Percentiles rank a stretch among this genome's conserved stretches.
These are phyloP conservation scores for Alethe castanea DNA, from an alignment of 2,113 vertebrate species.

Conservation along the genomic window DNA sequence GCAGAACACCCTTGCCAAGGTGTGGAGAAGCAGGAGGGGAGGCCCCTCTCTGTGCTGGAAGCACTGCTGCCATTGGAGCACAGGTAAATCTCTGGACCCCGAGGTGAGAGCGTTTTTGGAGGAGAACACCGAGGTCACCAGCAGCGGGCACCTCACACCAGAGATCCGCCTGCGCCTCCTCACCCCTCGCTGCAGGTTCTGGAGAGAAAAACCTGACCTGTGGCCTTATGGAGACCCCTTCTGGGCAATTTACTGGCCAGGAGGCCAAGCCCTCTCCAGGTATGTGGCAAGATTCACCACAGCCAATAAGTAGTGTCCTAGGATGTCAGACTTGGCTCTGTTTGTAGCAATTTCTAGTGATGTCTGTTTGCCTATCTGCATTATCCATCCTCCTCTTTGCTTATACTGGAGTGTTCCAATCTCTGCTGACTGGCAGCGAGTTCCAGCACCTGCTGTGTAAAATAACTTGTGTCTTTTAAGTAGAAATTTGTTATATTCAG, in stretches of 20 bases:
- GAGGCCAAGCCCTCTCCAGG: conserved; percentile 91
- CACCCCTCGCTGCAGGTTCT: conserved; percentile 86
- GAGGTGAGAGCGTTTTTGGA: conserved; percentile 76
- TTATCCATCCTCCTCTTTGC: background rate
- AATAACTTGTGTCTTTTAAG: background rate
- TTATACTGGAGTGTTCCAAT: background rate
- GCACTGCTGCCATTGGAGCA: background rate
- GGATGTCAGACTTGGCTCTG: background rate
- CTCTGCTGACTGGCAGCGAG: background rate
- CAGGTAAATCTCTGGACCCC: conserved; percentile 9
- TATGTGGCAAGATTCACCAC: conserved; percentile 1
- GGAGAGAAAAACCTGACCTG: conserved; percentile 83
- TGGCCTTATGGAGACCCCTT: conserved; percentile 92
- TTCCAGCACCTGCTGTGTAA: background rate
- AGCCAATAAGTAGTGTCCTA: background rate
- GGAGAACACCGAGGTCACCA: conserved; percentile 84
- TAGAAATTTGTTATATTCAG: background rate
- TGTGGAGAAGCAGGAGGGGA: conserved; percentile 1
- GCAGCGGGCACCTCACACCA: conserved; percentile 81
- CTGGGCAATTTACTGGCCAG: conserved; percentile 97
- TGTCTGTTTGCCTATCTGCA: background rate
- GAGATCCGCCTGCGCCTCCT: conserved; percentile 87
- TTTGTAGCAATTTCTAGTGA: background rate
- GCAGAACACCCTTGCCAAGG: background rate
- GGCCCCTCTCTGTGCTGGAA: background rate